Percentiles rank a stretch among this genome's conserved stretches.
phyloP scores from a whole-genome alignment of 2,888 invertebrate species.

The Dynastes hyllus region DNA sequence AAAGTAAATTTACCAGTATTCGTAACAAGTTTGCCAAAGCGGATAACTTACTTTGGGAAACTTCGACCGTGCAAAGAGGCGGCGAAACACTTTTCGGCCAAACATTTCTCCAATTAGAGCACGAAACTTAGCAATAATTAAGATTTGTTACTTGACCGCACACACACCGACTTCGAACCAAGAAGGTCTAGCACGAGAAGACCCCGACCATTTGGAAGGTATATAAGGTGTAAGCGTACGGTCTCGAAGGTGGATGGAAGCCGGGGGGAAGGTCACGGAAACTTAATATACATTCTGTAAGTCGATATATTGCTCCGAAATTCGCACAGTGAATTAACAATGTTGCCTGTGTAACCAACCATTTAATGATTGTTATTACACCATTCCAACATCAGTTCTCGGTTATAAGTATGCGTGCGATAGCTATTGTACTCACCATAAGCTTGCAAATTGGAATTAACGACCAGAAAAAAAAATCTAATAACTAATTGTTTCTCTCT shows the following conservation, averaged over 20 bases:
- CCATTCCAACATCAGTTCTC: background rate
- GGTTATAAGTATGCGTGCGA: background rate
- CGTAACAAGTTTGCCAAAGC: background rate
- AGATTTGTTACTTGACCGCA: constrained; percentile 47
- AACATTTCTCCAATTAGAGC: constrained; percentile 39
- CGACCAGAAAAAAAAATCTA: background rate
- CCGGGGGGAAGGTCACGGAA: constrained; percentile 42
- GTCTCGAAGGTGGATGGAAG: background rate
- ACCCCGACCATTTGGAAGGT: no score
- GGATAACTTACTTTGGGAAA: background rate
- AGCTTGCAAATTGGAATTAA: constrained; percentile 9
- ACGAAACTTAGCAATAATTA: constrained; percentile 39
- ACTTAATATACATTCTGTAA: constrained; percentile 48
- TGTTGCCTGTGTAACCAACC: constrained; percentile 45
- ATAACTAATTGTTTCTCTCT: constrained; percentile 10
- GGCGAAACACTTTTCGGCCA: constrained; percentile 10
- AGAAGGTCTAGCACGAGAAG: background rate
- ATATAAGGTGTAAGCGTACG: constrained; percentile 19
- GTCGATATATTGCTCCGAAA: constrained; percentile 48
- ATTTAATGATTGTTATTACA: constrained; percentile 45
- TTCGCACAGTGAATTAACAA: constrained; percentile 49
- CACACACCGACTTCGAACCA: background rate
- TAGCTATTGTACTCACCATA: background rate
- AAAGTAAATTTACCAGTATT: background rate
- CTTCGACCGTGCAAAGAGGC: background rate